Evolutionary conservation across 92 coral and sea anemone species (phyloP), one percentile per base, ranked within the genome.

Genomic region (Meandrina meandrites): DNA sequence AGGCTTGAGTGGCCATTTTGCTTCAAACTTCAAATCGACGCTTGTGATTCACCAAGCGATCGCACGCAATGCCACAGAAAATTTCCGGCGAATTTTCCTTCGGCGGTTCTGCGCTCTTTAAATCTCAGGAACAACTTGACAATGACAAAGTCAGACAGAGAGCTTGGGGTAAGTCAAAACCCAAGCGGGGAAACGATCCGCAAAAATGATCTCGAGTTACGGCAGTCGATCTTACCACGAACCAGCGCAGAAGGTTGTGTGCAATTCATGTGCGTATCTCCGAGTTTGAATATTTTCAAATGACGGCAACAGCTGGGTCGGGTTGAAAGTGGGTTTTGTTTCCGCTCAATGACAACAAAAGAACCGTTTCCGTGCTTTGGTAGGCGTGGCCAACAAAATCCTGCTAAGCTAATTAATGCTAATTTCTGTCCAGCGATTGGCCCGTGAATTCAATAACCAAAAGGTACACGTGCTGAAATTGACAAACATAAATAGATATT

Each of bases 281-380:
- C 34, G 84, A 88, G 80, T 89, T 85, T 89, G 87, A 89, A 85
- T 89, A 84, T 85, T 69, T 77, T 54, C 40, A 58, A 31, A 21
- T 74, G 83, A 82, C 86, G 86, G 83, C 86, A 88, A 87, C 98
- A 93, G 96, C 90, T 88, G 95, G 85, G 87, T 82, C 27, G 66
- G 78, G 80, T 79, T 89, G 86, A 82, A 72, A 80, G 89, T 89
- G 90, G 87, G 96, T 82, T 90, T 91, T 91, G 94, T 93, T 92
- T 92, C 90, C 85, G 92, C 78, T 90, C 89, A 75, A 47, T 73
- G 88, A 91, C 81, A 88, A 90, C 96, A 93, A 95, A 79, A 79
- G 93, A 84, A 80, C 90, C 86, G 96, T 93, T 92, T 89, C 93
- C 96, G 90, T 76, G 88, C 80, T 64, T 31, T 58, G 77, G 93